Evolutionary conservation across 2,888 invertebrate species (phyloP).

Genomic region (Oxyteleia sp.): DNA sequence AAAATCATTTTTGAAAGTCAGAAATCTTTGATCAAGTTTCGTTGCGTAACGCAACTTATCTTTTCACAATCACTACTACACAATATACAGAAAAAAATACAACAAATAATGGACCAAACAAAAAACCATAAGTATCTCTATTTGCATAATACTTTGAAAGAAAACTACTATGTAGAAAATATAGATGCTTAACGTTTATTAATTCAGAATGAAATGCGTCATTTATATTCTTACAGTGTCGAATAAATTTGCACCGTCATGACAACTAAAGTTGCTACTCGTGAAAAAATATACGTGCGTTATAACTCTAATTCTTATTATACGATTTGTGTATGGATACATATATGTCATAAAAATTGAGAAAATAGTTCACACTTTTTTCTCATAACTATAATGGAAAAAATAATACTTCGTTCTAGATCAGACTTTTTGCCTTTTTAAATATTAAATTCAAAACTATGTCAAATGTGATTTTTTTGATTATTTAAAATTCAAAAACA

Average conservation of each 20-base stretch:
- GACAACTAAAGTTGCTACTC: slow-evolving; percentile 51
- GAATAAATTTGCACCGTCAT: slow-evolving; percentile 53
- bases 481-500: no score
- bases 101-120: slow-evolving; percentile 20
- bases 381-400: no score
- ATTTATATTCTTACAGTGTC: slow-evolving; percentile 36
- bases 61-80: slow-evolving; percentile 17
- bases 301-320: no score
- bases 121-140: slow-evolving; percentile 42
- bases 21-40: slow-evolving; percentile 21
- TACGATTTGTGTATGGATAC: no score
- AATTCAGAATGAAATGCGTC: slow-evolving; percentile 52
- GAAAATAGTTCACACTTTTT: no score
- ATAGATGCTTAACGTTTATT: slow-evolving; percentile 37
- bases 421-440: no score
- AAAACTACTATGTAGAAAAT: slow-evolving; percentile 49
- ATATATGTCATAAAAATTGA: no score
- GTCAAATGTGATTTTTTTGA: no score
- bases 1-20: slow-evolving; percentile 16
- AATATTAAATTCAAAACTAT: no score
- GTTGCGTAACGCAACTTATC: slow-evolving; percentile 8
- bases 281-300: slow-evolving; percentile 21
- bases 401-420: no score
- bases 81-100: slow-evolving; percentile 8
- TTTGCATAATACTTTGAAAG: slow-evolving; percentile 58